Percentiles rank a stretch among this genome's conserved stretches.
phyloP scores from a whole-genome alignment of 1,140 invertebrate genomes.

The Centruroides vittatus region DNA sequence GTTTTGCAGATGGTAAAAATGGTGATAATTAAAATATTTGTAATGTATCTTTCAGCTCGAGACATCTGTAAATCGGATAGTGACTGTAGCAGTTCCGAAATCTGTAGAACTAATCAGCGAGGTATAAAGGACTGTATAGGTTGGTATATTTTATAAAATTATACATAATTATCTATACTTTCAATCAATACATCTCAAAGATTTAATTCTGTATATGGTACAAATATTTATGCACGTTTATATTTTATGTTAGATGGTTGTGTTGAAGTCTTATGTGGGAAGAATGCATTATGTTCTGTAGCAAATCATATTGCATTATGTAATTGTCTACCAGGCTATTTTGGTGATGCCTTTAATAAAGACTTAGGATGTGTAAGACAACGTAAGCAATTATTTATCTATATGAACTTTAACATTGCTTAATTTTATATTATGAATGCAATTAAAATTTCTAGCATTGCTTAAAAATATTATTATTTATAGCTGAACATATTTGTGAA shows the following conservation, averaged over 20 bases:
- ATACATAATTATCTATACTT: neutral
- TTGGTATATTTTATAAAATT: slow-evolving; percentile 9
- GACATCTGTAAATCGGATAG: slow-evolving; percentile 57
- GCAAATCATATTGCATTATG: slow-evolving; percentile 42
- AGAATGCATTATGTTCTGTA: slow-evolving; percentile 18
- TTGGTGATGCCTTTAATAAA: slow-evolving; percentile 52
- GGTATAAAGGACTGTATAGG: slow-evolving; percentile 22
- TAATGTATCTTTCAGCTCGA: slow-evolving; percentile 3
- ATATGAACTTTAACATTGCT: neutral
- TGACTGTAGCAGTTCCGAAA: slow-evolving; percentile 58
- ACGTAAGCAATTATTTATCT: slow-evolving; percentile 1
- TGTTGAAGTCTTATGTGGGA: slow-evolving; percentile 17
- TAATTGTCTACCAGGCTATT: slow-evolving; percentile 59
- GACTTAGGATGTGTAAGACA: slow-evolving; percentile 17
- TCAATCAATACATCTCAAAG: neutral
- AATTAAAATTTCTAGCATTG: neutral
- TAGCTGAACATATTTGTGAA: slow-evolving; percentile 10
- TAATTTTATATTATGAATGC: neutral
- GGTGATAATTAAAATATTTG: neutral
- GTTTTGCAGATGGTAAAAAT: too few relatives aligned
- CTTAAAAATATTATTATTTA: neutral
- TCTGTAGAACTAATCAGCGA: slow-evolving; percentile 26
- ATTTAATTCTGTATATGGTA: neutral
- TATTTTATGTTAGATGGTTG: slow-evolving; percentile 13
- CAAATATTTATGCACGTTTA: neutral